Base-by-base conservation (phyloP, 2,888 invertebrate genomes). In the Holacanthella duospinosa region DNA sequence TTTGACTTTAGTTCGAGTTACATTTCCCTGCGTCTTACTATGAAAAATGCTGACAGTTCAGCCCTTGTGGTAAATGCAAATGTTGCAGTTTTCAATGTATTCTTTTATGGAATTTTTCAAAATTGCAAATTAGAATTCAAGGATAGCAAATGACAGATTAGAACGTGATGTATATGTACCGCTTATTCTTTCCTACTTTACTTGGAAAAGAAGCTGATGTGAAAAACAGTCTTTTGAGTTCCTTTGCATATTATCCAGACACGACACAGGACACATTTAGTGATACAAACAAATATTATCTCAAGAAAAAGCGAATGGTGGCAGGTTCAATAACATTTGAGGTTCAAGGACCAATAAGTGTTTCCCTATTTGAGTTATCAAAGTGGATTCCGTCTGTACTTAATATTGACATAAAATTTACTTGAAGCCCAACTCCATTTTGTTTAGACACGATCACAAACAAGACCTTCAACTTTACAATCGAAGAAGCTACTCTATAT, bases 321-420 rank as follows among this genome's bases (percentile, higher is more conserved):
- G 21, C 12, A n/a, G 48, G 21, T 9, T 48, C 48, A 48, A 48
- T 16, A 21, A 48, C 48, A 9, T 48, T 48, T 48, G 48, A 48
- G 16, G 12, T 48, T 9, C n/a, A 16, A 21, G 48, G 19, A 4
- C 48, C 16, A 16, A 9, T 21, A 9, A n/a, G 19, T 48, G 48
- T 21, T n/a, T 4, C 19, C 12, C 48, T 48, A 4, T 48, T 48
- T 48, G 48, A 48, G n/a, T 16, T 48, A 4, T 16, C 16, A 9
- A 48, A 48, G 21, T 48, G 48, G 48, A n/a, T 48, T 21, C 57
- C 57, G 4, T 24, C 57, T n/a, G 57, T 29, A n/a, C 4, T 57
- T 28, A 21, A 21, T n/a, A 6, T 57, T 21, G 29, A 29, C 21
- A 57, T 57, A n/a, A 29, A 3, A n/a, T 29, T 57, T 28, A 27